A percentile compares a stretch with the other conserved stretches of the same genome.
Conservation (phyloP, 92 coral and sea anemone genomes). For the Porites rus region DNA sequence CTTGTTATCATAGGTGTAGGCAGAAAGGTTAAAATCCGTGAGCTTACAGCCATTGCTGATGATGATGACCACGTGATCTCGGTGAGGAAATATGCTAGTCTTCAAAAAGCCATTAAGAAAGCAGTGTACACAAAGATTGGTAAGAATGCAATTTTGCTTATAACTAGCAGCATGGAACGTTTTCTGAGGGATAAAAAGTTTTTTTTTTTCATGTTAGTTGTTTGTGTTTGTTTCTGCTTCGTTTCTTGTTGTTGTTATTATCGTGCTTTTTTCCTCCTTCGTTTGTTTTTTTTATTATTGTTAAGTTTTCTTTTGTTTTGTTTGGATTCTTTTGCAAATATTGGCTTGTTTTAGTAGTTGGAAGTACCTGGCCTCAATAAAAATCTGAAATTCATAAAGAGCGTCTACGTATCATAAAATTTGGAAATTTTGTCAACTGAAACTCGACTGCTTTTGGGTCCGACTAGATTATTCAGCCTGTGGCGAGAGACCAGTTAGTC, state of each 20-base stretch:
- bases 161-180: not conserved
- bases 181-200: not conserved
- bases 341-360: too few relatives aligned
- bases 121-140: slow-evolving; percentile 60
- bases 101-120: slow-evolving; percentile 54
- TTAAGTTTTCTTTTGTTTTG: too few relatives aligned
- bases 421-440: too few relatives aligned
- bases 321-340: too few relatives aligned
- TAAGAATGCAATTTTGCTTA: slow-evolving; percentile 14
- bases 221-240: too few relatives aligned
- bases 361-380: too few relatives aligned
- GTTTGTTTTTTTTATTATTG: too few relatives aligned
- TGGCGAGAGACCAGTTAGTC: slow-evolving; percentile 64
- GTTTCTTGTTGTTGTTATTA: too few relatives aligned
- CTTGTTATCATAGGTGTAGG: slow-evolving; percentile 56
- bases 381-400: too few relatives aligned
- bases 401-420: too few relatives aligned
- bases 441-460: not conserved
- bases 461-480: slow-evolving; percentile 73
- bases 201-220: not conserved
- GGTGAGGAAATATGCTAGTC: slow-evolving; percentile 40
- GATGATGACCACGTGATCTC: slow-evolving; percentile 65
- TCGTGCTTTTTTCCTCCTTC: too few relatives aligned
- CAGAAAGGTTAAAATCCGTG: slow-evolving; percentile 63
- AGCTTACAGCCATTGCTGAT: slow-evolving; percentile 74